Evolutionary conservation across 2,113 vertebrate species (phyloP), one percentile per base, ranked within the genome.

Genomic region (Bubo bubo): DNA sequence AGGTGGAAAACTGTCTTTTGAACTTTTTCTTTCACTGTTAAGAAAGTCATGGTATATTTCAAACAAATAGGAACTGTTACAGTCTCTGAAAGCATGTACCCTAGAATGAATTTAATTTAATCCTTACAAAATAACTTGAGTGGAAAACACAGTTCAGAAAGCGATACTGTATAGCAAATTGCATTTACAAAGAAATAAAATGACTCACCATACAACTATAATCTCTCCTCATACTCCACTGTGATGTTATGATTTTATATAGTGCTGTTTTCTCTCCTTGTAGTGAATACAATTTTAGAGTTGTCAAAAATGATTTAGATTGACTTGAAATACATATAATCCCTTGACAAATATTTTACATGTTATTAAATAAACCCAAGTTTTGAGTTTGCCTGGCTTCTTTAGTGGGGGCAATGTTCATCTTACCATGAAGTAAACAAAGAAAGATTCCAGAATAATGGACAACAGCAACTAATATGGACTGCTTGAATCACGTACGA

Each of bases 31-130:
- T 95, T 93, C 77, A 88, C 66, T 90, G 70, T 73, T 94, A 83
- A 93, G 77, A 85, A 90, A 96, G 75, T 77, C 83, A 77, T 58
- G 37, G 28, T 84, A 73, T 83, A 94, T 97, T 97, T 97, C 94
- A 97, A 95, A 96, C 35, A 92, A 90, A 95, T 64, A 96, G 79
- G 72, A 98, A 96, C 43, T 93, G 70, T 79, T 96, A 87, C 59
- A 93, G 53, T 95, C 79, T 96, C 77, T 91, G 67, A 96, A 98
- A 95, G 73, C 74, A 88, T 59, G 63, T 93, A 95, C 55, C 35
- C 63, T 94, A 55, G 79, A 97, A 97, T 94, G 80, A 97, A 98
- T 96, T 97, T 97, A 97, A 98, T 98, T 97, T 98, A 97, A 98
- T 97, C 93, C 79, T 97, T 95, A 97, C 90, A 96, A 97, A 97